These are phyloP conservation scores for Melanargia galathea DNA, from an alignment of 2,888 invertebrate genomes.

Conservation along the genomic window DNA sequence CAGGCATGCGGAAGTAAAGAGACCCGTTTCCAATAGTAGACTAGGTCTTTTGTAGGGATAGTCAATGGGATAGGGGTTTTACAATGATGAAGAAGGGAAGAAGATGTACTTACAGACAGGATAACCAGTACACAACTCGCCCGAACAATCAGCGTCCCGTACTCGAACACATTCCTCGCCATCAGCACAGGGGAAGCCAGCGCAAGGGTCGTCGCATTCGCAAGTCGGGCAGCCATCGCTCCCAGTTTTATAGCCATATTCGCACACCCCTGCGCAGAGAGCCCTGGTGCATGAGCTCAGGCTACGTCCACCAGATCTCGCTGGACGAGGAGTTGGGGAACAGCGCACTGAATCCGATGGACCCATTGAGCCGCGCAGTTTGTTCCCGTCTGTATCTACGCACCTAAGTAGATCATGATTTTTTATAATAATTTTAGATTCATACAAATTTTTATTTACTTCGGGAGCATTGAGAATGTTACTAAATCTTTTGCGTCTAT, in stretches of 20 bases:
- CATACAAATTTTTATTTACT: too few relatives aligned
- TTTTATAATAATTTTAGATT: neutral
- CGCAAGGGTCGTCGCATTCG: conserved; percentile 93
- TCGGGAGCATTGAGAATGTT: too few relatives aligned
- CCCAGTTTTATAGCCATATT: conserved; percentile 89
- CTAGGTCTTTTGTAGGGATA: too few relatives aligned
- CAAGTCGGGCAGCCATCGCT: conserved; percentile 90
- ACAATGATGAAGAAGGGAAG: too few relatives aligned
- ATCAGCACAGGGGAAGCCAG: conserved; percentile 86
- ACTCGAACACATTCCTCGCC: conserved; percentile 89
- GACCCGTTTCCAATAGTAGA: too few relatives aligned
- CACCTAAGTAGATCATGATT: conserved; percentile 70
- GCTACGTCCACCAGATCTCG: conserved; percentile 76
- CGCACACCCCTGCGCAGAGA: conserved; percentile 91
- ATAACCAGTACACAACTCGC: conserved; percentile 86
- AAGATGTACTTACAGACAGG: conserved; percentile 86
- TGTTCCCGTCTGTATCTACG: conserved; percentile 89
- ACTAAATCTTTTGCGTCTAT: too few relatives aligned
- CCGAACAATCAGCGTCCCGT: conserved; percentile 85
- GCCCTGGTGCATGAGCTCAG: conserved; percentile 84
- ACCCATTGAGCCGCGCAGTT: conserved; percentile 90
- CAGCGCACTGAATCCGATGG: conserved; percentile 87
- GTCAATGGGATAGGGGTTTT: too few relatives aligned
- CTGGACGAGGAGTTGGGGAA: conserved; percentile 60
- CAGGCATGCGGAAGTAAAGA: too few relatives aligned